Evolutionary conservation across 2,113 vertebrate species (phyloP).

Genomic region (Leptobrachium ailaonicum): DNA sequence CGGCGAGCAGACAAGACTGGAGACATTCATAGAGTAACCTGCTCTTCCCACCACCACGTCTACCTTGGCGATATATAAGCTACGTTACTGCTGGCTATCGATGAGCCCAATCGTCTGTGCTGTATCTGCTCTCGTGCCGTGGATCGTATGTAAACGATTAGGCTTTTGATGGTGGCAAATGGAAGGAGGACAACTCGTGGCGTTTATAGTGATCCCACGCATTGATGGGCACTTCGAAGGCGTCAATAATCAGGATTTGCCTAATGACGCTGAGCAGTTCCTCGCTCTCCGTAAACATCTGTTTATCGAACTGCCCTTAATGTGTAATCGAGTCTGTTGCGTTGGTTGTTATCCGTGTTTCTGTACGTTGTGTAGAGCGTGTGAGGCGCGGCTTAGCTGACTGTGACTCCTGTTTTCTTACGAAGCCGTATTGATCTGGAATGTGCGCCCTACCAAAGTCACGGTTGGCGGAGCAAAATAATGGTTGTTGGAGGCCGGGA

Average conservation of each 20-base stretch:
- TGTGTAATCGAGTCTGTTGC: constrained; percentile 4
- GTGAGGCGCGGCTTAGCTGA: neutral
- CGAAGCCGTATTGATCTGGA: neutral
- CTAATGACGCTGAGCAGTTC: constrained; percentile 14
- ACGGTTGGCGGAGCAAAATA: too few relatives aligned
- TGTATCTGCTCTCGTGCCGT: neutral
- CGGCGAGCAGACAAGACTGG: neutral
- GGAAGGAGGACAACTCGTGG: neutral
- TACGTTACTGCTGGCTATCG: neutral
- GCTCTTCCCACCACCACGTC: neutral
- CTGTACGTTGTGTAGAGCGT: neutral
- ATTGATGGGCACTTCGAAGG: constrained; percentile 9
- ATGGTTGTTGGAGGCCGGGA: too few relatives aligned
- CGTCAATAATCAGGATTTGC: constrained; percentile 16
- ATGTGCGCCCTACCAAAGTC: too few relatives aligned
- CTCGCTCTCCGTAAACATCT: neutral
- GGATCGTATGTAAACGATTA: neutral
- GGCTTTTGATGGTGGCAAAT: neutral
- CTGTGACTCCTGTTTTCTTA: neutral
- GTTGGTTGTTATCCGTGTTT: neutral
- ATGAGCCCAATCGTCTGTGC: neutral
- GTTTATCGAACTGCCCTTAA: neutral
- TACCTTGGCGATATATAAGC: too few relatives aligned
- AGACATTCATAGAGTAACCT: neutral
- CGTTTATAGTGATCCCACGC: neutral